Evolutionary conservation across 2,888 invertebrate species (phyloP).

Genomic region (Venustoraphidia nigricollis): DNA sequence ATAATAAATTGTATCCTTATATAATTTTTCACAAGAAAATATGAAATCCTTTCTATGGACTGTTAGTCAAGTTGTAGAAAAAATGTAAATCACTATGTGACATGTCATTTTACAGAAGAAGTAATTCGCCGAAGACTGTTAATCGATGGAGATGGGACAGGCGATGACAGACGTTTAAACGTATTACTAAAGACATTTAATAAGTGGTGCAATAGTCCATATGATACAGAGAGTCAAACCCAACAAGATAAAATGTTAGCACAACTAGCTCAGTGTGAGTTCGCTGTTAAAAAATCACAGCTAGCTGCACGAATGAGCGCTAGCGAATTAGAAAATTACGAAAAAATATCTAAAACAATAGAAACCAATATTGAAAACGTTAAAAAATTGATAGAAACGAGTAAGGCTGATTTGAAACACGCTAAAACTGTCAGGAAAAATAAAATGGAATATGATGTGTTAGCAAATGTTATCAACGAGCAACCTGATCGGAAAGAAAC

Average conservation of each 20-base stretch:
- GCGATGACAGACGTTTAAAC: constrained; percentile 83
- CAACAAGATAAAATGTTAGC: constrained; percentile 67
- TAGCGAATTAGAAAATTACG: constrained; percentile 72
- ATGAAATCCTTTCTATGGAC: no score
- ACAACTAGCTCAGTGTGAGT: constrained; percentile 76
- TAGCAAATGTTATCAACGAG: constrained; percentile 79
- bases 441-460: constrained; percentile 80
- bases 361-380: constrained; percentile 66
- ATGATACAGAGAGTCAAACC: constrained; percentile 51
- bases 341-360: constrained; percentile 57
- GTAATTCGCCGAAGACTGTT: constrained; percentile 79
- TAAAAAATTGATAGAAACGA: constrained; percentile 63
- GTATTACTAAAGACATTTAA: constrained; percentile 68
- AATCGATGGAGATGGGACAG: constrained; percentile 94
- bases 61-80: no score
- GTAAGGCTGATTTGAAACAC: constrained; percentile 63
- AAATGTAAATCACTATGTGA: no score
- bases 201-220: constrained; percentile 59
- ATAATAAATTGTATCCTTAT: no score
- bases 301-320: constrained; percentile 66
- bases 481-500: constrained; percentile 81
- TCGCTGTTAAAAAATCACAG: constrained; percentile 71
- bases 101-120: constrained; percentile 53
- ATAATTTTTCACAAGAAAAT: no score
- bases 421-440: constrained; percentile 82